Evolutionary conservation across 2,113 vertebrate species (phyloP).

Genomic region (Vulpes lagopus): DNA sequence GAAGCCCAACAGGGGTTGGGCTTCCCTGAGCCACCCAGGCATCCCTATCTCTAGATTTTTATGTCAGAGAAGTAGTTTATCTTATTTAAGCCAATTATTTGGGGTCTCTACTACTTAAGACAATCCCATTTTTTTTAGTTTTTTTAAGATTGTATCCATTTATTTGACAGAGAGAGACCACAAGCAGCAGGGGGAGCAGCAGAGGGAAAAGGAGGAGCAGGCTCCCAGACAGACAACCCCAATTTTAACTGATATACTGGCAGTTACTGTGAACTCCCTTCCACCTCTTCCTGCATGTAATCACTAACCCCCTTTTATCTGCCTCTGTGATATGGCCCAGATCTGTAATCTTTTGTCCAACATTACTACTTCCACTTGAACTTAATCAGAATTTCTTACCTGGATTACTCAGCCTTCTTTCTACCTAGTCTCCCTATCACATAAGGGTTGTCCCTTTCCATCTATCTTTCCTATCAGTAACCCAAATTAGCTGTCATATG

Average conservation of each 20-base stretch:
- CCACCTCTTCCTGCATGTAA: not conserved
- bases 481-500: not conserved
- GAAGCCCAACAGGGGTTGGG: too few species aligned
- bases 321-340: not conserved
- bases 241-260: not conserved
- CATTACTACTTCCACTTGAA: not conserved
- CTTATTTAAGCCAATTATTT: not conserved
- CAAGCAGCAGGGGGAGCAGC: too few species aligned
- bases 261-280: constrained; percentile 22
- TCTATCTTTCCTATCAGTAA: not conserved
- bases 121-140: too few species aligned
- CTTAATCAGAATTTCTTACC: not conserved
- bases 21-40: too few species aligned
- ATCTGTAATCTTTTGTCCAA: not conserved
- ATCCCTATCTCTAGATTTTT: not conserved
- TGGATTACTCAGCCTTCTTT: not conserved
- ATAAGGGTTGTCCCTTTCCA: not conserved
- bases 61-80: not conserved
- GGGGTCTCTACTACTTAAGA: not conserved
- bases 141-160: too few species aligned
- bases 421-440: not conserved
- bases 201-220: too few species aligned
- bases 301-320: not conserved
- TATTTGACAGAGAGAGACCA: too few species aligned
- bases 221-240: not conserved